These are phyloP conservation scores for Eudyptes chrysolophus DNA, from an alignment of 2,113 vertebrate genomes.

Conservation along the genomic window DNA sequence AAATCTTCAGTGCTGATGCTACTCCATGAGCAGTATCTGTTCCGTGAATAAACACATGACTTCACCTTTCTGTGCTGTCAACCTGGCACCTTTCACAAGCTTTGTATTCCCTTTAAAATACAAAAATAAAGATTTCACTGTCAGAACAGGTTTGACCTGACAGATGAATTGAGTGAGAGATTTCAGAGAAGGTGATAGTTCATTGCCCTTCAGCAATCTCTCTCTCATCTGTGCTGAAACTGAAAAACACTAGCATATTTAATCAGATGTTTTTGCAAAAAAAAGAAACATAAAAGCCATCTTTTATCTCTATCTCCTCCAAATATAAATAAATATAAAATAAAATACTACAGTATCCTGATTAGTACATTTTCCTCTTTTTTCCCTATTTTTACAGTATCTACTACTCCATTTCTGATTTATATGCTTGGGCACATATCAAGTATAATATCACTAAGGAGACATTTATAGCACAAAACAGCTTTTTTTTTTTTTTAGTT, in stretches of 20 bases:
- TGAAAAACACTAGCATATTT: background rate
- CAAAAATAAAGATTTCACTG: constrained; percentile 25
- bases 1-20: background rate
- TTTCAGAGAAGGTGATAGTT: background rate
- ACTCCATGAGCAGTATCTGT: background rate
- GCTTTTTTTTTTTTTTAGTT: background rate
- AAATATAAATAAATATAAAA: background rate
- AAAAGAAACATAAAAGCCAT: background rate
- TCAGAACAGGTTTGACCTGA: background rate
- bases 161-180: background rate
- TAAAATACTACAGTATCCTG: background rate
- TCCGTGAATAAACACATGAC: background rate
- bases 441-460: background rate
- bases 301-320: background rate
- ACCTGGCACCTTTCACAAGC: background rate
- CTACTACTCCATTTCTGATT: background rate
- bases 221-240: background rate
- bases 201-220: background rate
- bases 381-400: background rate
- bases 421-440: background rate
- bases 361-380: background rate
- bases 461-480: background rate
- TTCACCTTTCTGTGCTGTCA: background rate
- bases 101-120: background rate
- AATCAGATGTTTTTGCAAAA: background rate